Base-by-base conservation (phyloP, 2,888 invertebrate genomes). In the Drosophila conformis region DNA sequence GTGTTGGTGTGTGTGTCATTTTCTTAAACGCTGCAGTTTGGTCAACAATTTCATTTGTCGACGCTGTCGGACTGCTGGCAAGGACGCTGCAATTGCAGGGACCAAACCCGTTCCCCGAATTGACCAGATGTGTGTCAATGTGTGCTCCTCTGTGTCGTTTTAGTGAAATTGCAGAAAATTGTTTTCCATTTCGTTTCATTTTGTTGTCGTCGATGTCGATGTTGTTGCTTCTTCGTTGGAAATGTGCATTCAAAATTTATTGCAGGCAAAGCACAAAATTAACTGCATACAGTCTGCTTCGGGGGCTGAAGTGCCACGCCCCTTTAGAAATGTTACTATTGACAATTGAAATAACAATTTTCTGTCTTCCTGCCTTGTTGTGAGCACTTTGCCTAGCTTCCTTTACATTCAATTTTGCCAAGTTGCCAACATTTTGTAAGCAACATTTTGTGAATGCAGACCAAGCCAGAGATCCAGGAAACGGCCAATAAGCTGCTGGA, bases 211-310 rank as follows among this genome's bases (percentile, higher is more conserved):
- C 18, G 81, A 18, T 46, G 56, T 62, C 61, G 62, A 46, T 61
- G 75, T 67, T 69, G 76, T 66, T 77, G 65, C 71, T 74, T 63
- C 70, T 83, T 88, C 89, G 81, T 90, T 86, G 81, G 65, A 88
- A 90, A 86, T 87, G 87, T 90, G 77, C 90, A 90, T 87, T 90
- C 83, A 83, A 90, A 90, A 87, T 87, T 88, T 90, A 90, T 86
- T 87, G 87, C 90, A 83, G 83, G 62, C 87, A 78, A 83, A 78
- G 87, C 87, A 90, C 79, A 87, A 87, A 85, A 87, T 87, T 87
- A 87, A 90, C 87, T 90, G 90, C 78, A 86, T 82, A 63, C 65
- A 60, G 42, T 51, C 69, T 63, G 40, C 36, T 7, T 38, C 6
- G 42, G 13, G 29, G 7, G 38, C 36, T 7, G 18, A 31, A 35